A percentile compares a stretch with the other conserved stretches of the same genome.
These are phyloP conservation scores for Myotis myotis DNA, from an alignment of 2,797 vertebrate species.

Conservation along the genomic window DNA sequence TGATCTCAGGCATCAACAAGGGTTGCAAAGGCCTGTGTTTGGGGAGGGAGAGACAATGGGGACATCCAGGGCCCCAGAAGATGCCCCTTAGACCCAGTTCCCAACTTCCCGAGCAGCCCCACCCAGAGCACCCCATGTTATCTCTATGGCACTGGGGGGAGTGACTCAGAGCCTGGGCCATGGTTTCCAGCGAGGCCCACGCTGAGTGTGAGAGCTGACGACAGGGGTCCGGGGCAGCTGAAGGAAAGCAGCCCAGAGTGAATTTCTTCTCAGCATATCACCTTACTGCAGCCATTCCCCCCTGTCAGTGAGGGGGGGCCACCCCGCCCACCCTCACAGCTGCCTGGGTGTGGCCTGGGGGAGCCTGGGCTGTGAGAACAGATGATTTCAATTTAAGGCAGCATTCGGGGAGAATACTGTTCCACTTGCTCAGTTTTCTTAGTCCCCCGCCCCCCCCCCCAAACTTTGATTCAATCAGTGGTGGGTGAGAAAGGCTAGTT, in stretches of 20 bases:
- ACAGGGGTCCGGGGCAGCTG: neutral
- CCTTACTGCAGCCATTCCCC: conserved; percentile 60
- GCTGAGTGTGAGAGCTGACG: neutral
- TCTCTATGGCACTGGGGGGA: neutral
- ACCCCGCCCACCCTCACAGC: conserved; percentile 58
- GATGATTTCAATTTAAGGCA: conserved; percentile 66
- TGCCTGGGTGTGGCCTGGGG: conserved; percentile 63
- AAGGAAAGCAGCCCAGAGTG: neutral
- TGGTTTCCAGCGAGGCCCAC: neutral
- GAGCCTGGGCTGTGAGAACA: conserved; percentile 14
- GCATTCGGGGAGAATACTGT: conserved; percentile 61
- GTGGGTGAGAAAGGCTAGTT: conserved; percentile 49
- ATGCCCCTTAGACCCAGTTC: neutral
- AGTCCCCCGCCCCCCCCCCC: neutral
- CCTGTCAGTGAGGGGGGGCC: neutral
- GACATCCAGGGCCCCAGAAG: neutral
- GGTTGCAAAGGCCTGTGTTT: neutral
- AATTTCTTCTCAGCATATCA: conserved; percentile 69
- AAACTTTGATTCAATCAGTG: conserved; percentile 63
- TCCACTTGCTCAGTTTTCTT: conserved; percentile 63
- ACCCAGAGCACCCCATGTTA: neutral
- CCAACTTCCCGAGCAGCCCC: neutral
- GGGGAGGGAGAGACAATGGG: no score
- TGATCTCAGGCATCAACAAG: neutral
- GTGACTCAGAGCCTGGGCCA: neutral